Percentiles rank a stretch among this genome's conserved stretches.
Conservation (phyloP, 2,888 invertebrate genomes). For the Microctonus brassicae region DNA sequence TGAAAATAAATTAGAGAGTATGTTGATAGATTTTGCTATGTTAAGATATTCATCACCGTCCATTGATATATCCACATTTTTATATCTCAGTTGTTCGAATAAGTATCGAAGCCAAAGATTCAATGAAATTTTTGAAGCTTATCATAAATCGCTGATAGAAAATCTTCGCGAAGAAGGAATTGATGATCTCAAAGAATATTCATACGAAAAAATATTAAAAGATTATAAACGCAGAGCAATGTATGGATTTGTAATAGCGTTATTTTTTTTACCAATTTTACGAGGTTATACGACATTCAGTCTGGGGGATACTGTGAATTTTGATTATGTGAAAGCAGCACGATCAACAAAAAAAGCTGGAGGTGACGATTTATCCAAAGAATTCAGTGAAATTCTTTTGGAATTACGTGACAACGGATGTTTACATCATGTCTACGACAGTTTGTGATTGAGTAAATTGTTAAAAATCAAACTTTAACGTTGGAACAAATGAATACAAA, state of each 20-base stretch:
- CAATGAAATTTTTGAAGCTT: constrained; percentile 49
- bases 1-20: constrained; percentile 36
- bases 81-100: constrained; percentile 47
- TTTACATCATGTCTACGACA: constrained; percentile 49
- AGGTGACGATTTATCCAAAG: constrained; percentile 52
- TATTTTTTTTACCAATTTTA: constrained; percentile 48
- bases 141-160: constrained; percentile 52
- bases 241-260: constrained; percentile 53
- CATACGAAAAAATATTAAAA: constrained; percentile 50
- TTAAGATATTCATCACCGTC: constrained; percentile 56
- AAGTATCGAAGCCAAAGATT: constrained; percentile 40
- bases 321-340: background rate
- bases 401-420: constrained; percentile 53
- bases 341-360: constrained; percentile 22
- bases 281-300: background rate
- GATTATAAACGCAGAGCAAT: constrained; percentile 54
- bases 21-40: constrained; percentile 57
- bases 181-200: constrained; percentile 49
- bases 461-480: background rate
- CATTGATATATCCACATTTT: constrained; percentile 58
- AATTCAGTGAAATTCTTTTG: constrained; percentile 57
- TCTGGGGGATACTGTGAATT: accelerated
- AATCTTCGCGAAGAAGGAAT: constrained; percentile 48
- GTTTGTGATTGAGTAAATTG: no score
- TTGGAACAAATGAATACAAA: background rate